These are phyloP conservation scores for Crypturellus undulatus DNA, from an alignment of 2,113 vertebrate species.

Conservation along the genomic window DNA sequence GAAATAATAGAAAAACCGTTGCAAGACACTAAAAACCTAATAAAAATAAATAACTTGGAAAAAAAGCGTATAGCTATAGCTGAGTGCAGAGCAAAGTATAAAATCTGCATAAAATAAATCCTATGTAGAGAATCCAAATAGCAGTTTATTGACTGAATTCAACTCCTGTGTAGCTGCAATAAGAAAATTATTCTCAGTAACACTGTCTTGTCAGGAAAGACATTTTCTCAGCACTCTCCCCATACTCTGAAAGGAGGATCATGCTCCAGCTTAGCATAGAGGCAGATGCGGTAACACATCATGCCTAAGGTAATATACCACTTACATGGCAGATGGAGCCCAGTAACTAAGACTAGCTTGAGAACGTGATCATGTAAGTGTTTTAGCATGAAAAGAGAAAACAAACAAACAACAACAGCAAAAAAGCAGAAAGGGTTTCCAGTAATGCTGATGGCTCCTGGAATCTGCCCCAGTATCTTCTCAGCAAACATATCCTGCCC, in stretches of 20 bases:
- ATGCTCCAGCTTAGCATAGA: not conserved
- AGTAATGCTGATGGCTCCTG: not conserved
- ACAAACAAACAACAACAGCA: not conserved
- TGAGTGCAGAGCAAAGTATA: not conserved
- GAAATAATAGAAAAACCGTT: not conserved
- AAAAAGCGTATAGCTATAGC: not conserved
- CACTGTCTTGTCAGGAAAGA: not conserved
- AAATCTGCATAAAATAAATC: not conserved
- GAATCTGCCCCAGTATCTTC: not conserved
- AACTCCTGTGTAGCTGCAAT: not conserved
- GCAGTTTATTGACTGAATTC: not conserved
- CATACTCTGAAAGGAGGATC: not conserved
- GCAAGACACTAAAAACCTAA: not conserved
- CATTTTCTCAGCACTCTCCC: not conserved
- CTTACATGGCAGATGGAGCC: conserved; percentile 23
- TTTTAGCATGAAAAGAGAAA: not conserved
- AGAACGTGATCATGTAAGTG: not conserved
- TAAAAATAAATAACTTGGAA: not conserved
- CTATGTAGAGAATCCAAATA: not conserved
- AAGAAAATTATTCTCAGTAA: not conserved
- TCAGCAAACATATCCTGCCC: not conserved
- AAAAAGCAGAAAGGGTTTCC: not conserved
- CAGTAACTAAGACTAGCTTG: not conserved
- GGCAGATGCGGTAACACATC: not conserved
- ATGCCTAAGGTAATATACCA: not conserved